Evolutionary conservation across 2,113 vertebrate species (phyloP), one percentile per base, ranked within the genome.

Genomic region (Stercorarius parasiticus): DNA sequence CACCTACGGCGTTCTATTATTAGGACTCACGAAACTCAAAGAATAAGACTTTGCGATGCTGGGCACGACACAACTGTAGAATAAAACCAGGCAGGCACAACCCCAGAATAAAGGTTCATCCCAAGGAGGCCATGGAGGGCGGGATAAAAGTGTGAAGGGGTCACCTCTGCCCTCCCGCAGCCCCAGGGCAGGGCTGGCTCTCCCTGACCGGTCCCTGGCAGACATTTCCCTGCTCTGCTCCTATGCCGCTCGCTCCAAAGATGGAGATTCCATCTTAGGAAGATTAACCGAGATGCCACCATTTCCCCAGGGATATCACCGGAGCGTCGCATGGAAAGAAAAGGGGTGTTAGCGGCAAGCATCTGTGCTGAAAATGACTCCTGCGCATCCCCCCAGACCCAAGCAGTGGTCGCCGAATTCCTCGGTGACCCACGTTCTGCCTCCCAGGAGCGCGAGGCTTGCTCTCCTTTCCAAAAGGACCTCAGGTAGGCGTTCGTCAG

Each of bases 281-380:
- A 94, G 95, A 89, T 88, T 88, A 95, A 86, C 86, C 1, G n/a
- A 93, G 92, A 95, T 88, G 93, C 91, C 96, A 88, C 94, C 92
- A 87, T 91, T 92, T 96, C 93, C 96, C 87, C 64, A 11, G 73
- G 84, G 90, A 83, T 56, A 58, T 40, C 80, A 92, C 82, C 34
- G 5, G 58, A 72, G 89, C 47, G 0, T 59, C 9, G 5, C 59
- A 19, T 0, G 42, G 88, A 69, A 69, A 78, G 66, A 30, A 49
- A 67, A 67, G 56, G 83, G 73, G 45, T 65, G 83, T 52, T 6
- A 43, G 45, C 10, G 0, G 38, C 42, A 5, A 52, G 38, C 58
- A 81, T 11, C 55, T 4, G 3, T 11, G 17, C 70, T 34, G 13
- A 20, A 20, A 86, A 82, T 2, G 15, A 34, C 49, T 67, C 61